Base-by-base conservation (phyloP, 1,140 invertebrate species). In the Tetragonula clypearis region DNA sequence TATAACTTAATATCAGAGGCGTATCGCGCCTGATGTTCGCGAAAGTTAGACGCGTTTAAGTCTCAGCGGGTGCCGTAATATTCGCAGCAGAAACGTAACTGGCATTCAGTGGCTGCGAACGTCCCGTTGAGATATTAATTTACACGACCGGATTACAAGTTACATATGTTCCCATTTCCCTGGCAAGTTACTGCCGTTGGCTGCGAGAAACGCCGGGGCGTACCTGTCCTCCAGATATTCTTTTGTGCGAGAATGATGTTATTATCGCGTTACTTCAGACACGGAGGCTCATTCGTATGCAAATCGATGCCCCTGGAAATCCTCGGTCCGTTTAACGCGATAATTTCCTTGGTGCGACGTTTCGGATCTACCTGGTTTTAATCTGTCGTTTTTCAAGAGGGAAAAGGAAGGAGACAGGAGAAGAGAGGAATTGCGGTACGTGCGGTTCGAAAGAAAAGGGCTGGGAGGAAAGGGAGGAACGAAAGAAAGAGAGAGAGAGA, bases 261-360 rank as follows among this genome's bases (percentile, higher is more conserved):
- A 85, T 81, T 85, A 85, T 81, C 84, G 26, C 69, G 35, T 85
- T 55, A 75, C 79, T 65, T 74, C 78, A 81, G 77, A 74, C 82
- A 14, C 41, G 41, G 21, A 19, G 26, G n/a, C 23, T 72, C 75
- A 30, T 84, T 79, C 62, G 26, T 30, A 79, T 79, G 82, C 56
- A 71, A 84, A 84, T 84, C 82, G 58, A 84, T 60, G 68, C 55
- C 41, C 35, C 11, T 56, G 66, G 79, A 79, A 72, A 84, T 79
- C 68, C 56, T 55, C 56, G 41, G n/a, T n/a, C 35, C 82, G 65
- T 79, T 79, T 72, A 68, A 79, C 66, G 41, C 68, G 76, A 79
- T 71, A 60, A 79, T 79, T 79, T 60, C 2, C 55, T 6, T 19
- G 1, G 12, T 1, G 19, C 19, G 4, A 0, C n/a, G 53, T 56